Conservation (phyloP, 2,797 vertebrate species). For the Triplophysa bombifrons region DNA sequence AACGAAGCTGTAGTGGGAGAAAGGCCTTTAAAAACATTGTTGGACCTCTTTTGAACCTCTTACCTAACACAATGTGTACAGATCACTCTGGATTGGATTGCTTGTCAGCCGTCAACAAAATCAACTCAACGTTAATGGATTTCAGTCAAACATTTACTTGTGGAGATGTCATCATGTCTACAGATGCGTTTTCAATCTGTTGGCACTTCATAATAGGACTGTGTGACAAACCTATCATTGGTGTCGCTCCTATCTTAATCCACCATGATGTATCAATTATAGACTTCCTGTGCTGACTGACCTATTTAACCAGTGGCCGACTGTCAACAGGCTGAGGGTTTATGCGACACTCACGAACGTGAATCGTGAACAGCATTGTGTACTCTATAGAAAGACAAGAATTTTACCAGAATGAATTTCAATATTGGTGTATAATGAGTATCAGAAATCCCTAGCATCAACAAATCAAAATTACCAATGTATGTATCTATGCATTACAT, state of each 20-base stretch:
- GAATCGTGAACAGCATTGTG: neutral
- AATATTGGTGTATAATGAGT: neutral
- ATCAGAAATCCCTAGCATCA: neutral
- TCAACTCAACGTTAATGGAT: slow-evolving; percentile 14
- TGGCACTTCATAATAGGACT: slow-evolving; percentile 47
- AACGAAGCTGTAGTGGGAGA: slow-evolving; percentile 7
- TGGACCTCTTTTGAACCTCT: slow-evolving; percentile 3
- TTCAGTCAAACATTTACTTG: slow-evolving; percentile 21
- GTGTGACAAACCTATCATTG: slow-evolving; percentile 40
- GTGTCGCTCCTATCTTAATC: slow-evolving; percentile 43
- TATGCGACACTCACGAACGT: neutral
- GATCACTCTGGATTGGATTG: neutral
- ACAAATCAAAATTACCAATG: neutral
- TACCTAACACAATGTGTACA: neutral
- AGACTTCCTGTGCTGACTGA: slow-evolving; percentile 30
- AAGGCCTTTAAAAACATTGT: neutral
- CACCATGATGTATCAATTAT: slow-evolving; percentile 42
- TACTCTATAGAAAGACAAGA: neutral
- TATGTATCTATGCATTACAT: neutral
- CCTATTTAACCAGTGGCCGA: slow-evolving; percentile 30
- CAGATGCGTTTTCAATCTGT: slow-evolving; percentile 4
- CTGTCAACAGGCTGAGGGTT: slow-evolving; percentile 5
- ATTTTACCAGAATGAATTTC: neutral
- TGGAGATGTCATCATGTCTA: slow-evolving; percentile 30
- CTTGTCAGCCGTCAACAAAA: neutral